Evolutionary conservation across 2,797 vertebrate genomes (phyloP).

Genomic region (Ctenopoma kingsleyae): DNA sequence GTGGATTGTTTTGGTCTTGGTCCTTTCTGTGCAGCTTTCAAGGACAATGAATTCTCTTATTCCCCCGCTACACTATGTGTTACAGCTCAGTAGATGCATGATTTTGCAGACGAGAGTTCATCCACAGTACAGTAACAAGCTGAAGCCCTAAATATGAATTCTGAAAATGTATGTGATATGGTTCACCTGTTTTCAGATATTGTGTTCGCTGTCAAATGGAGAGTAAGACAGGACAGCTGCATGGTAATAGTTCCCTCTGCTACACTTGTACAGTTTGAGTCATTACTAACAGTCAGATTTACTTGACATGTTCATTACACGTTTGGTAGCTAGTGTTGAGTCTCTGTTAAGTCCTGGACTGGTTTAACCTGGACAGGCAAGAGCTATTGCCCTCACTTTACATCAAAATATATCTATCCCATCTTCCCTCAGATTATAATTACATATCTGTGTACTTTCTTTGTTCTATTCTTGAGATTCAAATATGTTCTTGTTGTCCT

Average conservation of each 20-base stretch:
- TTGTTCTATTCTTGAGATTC: conserved; percentile 21
- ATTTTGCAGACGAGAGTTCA: conserved; percentile 39
- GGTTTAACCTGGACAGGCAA: conserved; percentile 38
- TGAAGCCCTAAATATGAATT: conserved; percentile 16
- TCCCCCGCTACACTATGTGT: conserved; percentile 14
- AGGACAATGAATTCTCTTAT: conserved; percentile 35
- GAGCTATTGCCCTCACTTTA: conserved; percentile 16
- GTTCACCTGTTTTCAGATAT: conserved; percentile 6
- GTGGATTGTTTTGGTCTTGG: conserved; percentile 25
- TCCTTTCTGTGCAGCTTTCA: conserved; percentile 44
- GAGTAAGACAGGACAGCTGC: conserved; percentile 15
- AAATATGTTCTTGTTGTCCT: conserved; percentile 40
- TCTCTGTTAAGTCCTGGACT: conserved; percentile 11
- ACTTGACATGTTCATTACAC: conserved; percentile 30
- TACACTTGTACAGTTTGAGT: conserved; percentile 20
- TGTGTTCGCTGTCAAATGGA: conserved; percentile 24
- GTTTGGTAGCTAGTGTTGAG: conserved; percentile 17
- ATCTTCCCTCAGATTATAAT: conserved; percentile 9
- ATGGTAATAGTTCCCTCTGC: conserved; percentile 14
- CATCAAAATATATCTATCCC: conserved; percentile 27
- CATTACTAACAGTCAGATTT: conserved; percentile 28
- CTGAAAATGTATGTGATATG: conserved; percentile 8
- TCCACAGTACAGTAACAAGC: conserved; percentile 33
- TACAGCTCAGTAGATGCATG: conserved; percentile 43
- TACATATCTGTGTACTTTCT: conserved; percentile 23